phyloP scores from a whole-genome alignment of 2,888 invertebrate species.

The Desoria tigrina region DNA sequence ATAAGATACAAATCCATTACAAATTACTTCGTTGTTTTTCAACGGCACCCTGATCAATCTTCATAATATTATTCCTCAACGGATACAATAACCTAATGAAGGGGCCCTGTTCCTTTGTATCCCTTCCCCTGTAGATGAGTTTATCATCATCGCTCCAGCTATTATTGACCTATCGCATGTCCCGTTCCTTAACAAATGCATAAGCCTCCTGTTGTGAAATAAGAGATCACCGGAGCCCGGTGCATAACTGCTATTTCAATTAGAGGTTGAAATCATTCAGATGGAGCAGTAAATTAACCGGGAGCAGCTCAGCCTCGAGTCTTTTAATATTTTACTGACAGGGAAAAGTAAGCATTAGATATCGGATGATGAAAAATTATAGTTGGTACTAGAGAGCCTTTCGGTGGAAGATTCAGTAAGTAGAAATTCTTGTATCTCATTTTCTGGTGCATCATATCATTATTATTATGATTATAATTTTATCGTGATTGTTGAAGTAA shows the following conservation, averaged over 20 bases:
- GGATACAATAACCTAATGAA: background rate
- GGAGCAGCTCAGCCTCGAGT: slow-evolving; percentile 19
- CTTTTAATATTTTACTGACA: slow-evolving; percentile 3
- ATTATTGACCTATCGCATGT: slow-evolving; percentile 5
- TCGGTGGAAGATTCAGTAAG: background rate
- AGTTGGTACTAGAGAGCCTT: background rate
- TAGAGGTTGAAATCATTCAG: slow-evolving; percentile 33
- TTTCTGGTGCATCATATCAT: background rate
- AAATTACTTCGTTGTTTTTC: slow-evolving; percentile 12
- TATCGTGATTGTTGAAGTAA: too few relatives aligned
- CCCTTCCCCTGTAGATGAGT: too few relatives aligned
- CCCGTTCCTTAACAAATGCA: slow-evolving; percentile 12
- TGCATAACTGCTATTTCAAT: slow-evolving; percentile 37
- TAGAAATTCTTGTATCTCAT: slow-evolving; percentile 16
- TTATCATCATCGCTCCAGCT: background rate
- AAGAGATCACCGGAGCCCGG: slow-evolving; percentile 16
- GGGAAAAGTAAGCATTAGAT: background rate
- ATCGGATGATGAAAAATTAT: background rate
- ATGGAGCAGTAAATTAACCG: slow-evolving; percentile 22
- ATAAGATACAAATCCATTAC: slow-evolving; percentile 7
- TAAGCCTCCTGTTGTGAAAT: slow-evolving; percentile 42
- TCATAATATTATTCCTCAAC: background rate
- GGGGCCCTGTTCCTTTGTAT: too few relatives aligned
- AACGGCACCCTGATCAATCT: slow-evolving; percentile 32
- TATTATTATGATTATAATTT: too few relatives aligned